Base-by-base conservation (phyloP, 1,140 invertebrate genomes). In the Aphaenogaster floridana region DNA sequence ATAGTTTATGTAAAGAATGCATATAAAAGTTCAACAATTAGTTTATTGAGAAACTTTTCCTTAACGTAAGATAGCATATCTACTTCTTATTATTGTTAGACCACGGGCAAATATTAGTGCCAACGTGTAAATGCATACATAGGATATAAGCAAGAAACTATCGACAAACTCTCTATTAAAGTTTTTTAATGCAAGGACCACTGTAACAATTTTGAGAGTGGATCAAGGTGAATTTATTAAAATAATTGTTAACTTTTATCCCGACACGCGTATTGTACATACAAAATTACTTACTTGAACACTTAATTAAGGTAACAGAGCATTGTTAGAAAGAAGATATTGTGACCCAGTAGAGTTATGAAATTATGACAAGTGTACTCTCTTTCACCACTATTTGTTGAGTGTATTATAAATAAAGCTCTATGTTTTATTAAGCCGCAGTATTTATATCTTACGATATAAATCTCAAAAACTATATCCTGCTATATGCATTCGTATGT, bases 401-500 rank as follows among this genome's bases (percentile, higher is more conserved):
- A 94, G 91, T 94, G 91, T 94, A 94, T 92, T 87, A 92, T 91
- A 92, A 94, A 94, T 94, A 94, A 95, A 95, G 90, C 80, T 94
- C 93, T 94, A 94, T 94, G 94, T 94, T 95, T 94, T 92, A 94
- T 92, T 94, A 94, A 93, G 59, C 54, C 17, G n/a, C 21, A 52
- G 59, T 88, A 54, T 81, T 90, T 36, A 76, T 69, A 66, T 66
- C 74, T 59, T 17, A 13, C 42, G 9, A 45, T 68, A 48, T 45
- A 48, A 28, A 69, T 48, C 42, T 69, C 11, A 69, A 64, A 13
- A 39, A 61, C n/a, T 39, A 63, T 39, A 63, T 28, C 39, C 13
- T 15, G 3, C 17, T 42, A 34, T 36, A 48, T 13, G 9, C 4
- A 21, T 36, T 50, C 50, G 0, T 50, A 68, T 28, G n/a, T 34